Conservation (phyloP, 1,140 invertebrate species). For the Melanaphis sacchari region DNA sequence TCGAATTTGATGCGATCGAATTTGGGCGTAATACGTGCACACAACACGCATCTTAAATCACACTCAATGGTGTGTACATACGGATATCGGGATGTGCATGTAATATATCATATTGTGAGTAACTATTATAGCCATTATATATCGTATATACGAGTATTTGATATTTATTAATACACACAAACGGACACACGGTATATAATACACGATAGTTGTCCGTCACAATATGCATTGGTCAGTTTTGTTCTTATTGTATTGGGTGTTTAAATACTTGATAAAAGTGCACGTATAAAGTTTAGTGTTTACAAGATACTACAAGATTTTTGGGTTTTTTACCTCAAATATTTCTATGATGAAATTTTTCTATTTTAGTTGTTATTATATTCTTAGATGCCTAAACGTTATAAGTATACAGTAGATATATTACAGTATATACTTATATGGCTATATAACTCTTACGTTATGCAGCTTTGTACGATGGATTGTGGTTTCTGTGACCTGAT, state of each 20-base stretch:
- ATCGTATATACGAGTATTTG: too few species aligned
- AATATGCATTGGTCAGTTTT: background rate
- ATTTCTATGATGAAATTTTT: background rate
- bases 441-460: background rate
- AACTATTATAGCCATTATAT: too few species aligned
- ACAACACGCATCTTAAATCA: background rate
- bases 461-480: background rate
- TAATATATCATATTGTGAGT: too few species aligned
- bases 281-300: background rate
- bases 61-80: background rate
- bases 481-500: background rate
- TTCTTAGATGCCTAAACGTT: background rate
- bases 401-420: background rate
- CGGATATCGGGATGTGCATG: background rate
- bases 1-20: background rate
- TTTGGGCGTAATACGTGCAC: background rate
- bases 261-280: background rate
- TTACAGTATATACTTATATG: too few species aligned
- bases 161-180: background rate
- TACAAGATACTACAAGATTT: background rate
- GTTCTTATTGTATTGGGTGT: background rate
- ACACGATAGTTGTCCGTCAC: background rate
- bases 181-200: background rate
- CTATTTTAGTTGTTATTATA: background rate
- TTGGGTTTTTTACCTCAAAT: background rate